A percentile compares a stretch with the other conserved stretches of the same genome.
These are phyloP conservation scores for Myotis brandtii DNA, from an alignment of 2,113 vertebrate genomes.

Conservation along the genomic window DNA sequence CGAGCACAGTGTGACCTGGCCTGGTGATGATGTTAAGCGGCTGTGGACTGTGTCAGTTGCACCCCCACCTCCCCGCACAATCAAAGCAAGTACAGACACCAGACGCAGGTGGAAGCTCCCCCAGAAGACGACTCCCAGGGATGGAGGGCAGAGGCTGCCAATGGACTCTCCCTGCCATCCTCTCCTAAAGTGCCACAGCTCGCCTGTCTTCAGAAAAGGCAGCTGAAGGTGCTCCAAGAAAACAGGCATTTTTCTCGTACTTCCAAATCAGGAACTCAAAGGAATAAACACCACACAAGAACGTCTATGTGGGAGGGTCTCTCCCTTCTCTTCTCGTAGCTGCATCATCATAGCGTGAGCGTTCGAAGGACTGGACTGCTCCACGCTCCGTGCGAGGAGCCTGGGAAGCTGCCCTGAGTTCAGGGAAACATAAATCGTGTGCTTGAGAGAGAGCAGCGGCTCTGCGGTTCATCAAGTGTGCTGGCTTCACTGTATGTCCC, in stretches of 20 bases:
- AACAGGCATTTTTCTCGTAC: neutral
- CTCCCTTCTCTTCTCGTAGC: neutral
- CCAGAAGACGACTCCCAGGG: neutral
- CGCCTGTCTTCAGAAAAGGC: neutral
- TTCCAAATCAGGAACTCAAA: neutral
- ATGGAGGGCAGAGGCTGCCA: neutral
- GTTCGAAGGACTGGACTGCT: neutral
- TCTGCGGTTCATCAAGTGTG: neutral
- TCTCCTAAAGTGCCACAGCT: neutral
- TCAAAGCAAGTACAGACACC: neutral
- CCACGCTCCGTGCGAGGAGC: fast-evolving
- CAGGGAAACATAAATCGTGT: neutral
- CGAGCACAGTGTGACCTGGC: neutral
- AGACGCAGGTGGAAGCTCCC: neutral
- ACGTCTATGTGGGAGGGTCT: neutral
- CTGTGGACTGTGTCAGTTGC: neutral
- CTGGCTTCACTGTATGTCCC: neutral
- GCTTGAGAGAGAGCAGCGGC: constrained; percentile 49
- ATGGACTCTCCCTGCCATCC: neutral
- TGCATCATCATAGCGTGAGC: fast-evolving
- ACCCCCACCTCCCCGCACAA: neutral
- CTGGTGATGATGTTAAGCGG: neutral
- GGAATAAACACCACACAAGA: neutral
- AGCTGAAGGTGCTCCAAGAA: neutral
- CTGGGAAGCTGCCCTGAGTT: neutral